phyloP scores from a whole-genome alignment of 2,797 vertebrate genomes.

The Ciconia nigra region DNA sequence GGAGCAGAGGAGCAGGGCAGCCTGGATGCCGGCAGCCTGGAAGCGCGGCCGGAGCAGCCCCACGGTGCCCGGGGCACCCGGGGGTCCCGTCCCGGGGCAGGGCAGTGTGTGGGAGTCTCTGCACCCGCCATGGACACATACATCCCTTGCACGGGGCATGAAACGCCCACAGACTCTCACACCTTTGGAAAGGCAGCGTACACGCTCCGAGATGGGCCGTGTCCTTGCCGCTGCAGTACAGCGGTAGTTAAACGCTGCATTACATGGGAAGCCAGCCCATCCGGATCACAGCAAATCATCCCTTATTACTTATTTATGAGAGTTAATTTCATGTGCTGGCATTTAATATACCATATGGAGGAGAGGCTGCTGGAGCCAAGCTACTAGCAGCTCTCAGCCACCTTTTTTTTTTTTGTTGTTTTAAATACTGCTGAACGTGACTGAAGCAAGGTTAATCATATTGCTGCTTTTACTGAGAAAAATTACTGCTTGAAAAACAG shows the following conservation, averaged over 20 bases:
- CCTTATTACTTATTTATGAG: constrained; percentile 35
- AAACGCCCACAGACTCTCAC: rapidly evolving
- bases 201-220: rapidly evolving
- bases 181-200: rapidly evolving
- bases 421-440: not conserved
- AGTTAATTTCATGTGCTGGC: constrained; percentile 34
- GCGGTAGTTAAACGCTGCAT: not conserved
- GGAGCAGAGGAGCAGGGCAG: not conserved
- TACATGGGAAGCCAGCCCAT: not conserved
- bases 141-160: not conserved
- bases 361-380: constrained; percentile 4
- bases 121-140: rapidly evolving
- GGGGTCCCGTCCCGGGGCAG: not conserved
- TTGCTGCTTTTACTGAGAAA: not conserved
- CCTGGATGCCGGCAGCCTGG: rapidly evolving
- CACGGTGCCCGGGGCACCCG: not conserved
- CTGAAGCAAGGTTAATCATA: not conserved
- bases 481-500: not conserved
- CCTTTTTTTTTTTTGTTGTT: not conserved
- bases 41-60: not conserved
- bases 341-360: constrained; percentile 5
- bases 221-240: not conserved
- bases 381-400: not conserved
- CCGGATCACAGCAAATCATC: not conserved
- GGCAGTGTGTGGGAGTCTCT: not conserved